Base-by-base conservation (phyloP, 2,888 invertebrate genomes). In the Eupithecia pulchellata region DNA sequence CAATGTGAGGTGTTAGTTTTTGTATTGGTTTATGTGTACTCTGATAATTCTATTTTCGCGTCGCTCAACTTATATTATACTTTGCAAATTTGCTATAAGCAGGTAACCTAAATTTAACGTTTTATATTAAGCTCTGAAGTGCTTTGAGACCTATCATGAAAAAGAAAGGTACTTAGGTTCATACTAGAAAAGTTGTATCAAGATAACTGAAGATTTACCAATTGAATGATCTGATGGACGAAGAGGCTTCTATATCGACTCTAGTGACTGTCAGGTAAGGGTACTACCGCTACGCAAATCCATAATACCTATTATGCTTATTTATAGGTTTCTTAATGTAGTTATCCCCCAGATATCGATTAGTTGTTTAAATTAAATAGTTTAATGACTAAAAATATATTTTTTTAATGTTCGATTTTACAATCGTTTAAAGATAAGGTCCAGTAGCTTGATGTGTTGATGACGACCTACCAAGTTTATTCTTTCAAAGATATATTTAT, bases 231-330 rank as follows among this genome's bases (percentile, higher is more conserved):
- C 63, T 42, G 64, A 75, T 75, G 72, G 70, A 65, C 42, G 72
- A 71, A n/a, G 63, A 29, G 58, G 66, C 55, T 68, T 72, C 73
- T n/a, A 62, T 73, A 9, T 66, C 76, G 20, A 69, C 76, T 36
- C 58, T 67, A 61, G 75, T 66, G 4, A 67, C 68, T 25, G 60
- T 73, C 39, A 75, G 76, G 72, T 72, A 58, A 69, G 71, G n/a
- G n/a, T n/a, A n/a, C n/a, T n/a, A n/a, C n/a, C n/a, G n/a, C n/a
- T n/a, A n/a, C n/a, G n/a, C n/a, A n/a, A n/a, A n/a, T n/a, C n/a
- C n/a, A n/a, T n/a, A n/a, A n/a, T n/a, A n/a, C n/a, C 11, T 34
- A 30, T 34, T 9, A 34, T 42, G 2, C 14, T 4, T 42, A 14
- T 1, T n/a, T 42, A 2, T 6, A 42, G 1, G 42, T 14, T n/a